phyloP scores from a whole-genome alignment of 2,113 vertebrate species.

The Tyto alba region DNA sequence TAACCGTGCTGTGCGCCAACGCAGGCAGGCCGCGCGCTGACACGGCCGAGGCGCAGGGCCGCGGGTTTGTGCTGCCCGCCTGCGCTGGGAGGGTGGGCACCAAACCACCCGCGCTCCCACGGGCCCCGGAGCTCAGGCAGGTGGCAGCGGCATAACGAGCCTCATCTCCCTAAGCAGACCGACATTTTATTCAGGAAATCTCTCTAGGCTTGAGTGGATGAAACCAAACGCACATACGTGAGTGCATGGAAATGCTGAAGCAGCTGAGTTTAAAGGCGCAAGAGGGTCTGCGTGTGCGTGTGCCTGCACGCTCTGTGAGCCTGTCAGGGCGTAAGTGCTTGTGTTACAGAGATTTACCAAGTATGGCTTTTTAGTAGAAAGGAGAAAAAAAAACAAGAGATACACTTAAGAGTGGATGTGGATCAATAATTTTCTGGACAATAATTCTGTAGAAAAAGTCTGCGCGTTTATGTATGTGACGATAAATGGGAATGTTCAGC shows the following conservation, averaged over 20 bases:
- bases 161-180: not conserved
- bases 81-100: too few species aligned
- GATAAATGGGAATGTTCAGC: not conserved
- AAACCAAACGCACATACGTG: accelerated
- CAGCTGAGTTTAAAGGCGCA: not conserved
- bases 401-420: not conserved
- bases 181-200: not conserved
- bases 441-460: not conserved
- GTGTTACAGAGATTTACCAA: not conserved
- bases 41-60: too few species aligned
- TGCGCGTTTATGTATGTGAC: accelerated
- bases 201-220: not conserved
- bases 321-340: not conserved
- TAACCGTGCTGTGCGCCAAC: not conserved
- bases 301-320: accelerated
- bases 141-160: not conserved
- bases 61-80: too few species aligned
- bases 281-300: not conserved
- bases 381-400: not conserved
- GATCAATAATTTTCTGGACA: not conserved
- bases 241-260: not conserved
- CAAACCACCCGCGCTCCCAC: not conserved
- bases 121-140: not conserved
- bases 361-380: not conserved
- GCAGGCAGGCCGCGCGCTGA: not conserved